Base-by-base conservation (phyloP, 2,113 vertebrate species). In the Hoplias malabaricus region DNA sequence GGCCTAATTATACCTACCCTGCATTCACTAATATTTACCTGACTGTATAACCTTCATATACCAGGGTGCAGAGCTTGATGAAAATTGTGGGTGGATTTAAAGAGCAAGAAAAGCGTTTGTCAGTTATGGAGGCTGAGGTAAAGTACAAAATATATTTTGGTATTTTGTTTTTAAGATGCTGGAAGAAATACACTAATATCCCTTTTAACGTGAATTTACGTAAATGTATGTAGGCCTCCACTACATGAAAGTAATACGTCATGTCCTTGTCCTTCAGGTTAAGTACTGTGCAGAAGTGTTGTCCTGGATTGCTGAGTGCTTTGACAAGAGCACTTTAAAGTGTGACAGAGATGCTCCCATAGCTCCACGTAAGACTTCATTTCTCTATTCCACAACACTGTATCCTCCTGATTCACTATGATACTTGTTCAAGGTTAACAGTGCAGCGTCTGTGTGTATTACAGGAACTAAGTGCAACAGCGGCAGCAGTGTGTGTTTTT, bases 71-170 rank as follows among this genome's bases (percentile, higher is more conserved):
- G 67, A 87, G 86, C 48, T 79, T 98, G 62, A 84, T 94, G 50
- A 94, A 89, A 84, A 90, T 91, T 74, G 89, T 97, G 0, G 87
- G 84, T 40, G 94, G 92, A 0, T 86, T 95, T 75, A 94, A 94
- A 83, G 94, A 97, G 46, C 95, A 97, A 70, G 95, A 97, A 76
- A 95, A 92, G 76, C 86, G 89, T 3, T 78, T 96, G 85, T 77
- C 83, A 70, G 77, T 77, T 54, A 87, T 96, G 84, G 95, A 98
- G 78, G 84, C 90, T 3, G 94, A 98, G 91, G 96, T 95, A 91
- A 92, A 54, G 48, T 67, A n/a, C 62, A 43, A 95, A 91, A 92
- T 40, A 43, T 65, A 25, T 46, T n/a, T n/a, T n/a, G n/a, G n/a
- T n/a, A n/a, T n/a, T n/a, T n/a, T n/a, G n/a, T n/a, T n/a, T n/a